Conservation (phyloP, 2,797 vertebrate genomes). For the Sebastes baramenuke region DNA sequence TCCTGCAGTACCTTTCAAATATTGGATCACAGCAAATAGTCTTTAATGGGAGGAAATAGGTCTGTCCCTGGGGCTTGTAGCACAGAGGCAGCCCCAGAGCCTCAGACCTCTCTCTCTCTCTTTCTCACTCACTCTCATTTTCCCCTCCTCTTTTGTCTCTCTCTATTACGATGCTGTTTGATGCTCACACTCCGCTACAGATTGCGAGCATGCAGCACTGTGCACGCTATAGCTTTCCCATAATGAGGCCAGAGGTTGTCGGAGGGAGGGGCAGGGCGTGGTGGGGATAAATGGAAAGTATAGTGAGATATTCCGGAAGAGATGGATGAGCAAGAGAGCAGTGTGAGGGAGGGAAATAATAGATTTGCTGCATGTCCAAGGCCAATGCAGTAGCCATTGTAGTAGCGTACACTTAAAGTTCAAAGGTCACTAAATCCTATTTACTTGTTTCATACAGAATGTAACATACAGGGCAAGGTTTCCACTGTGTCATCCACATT, state of each 20-base stretch:
- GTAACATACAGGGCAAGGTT: background rate
- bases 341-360: background rate
- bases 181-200: slow-evolving; percentile 44
- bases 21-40: slow-evolving; percentile 72
- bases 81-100: slow-evolving; percentile 37
- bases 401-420: background rate
- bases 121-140: slow-evolving; percentile 42
- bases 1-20: slow-evolving; percentile 67
- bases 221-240: slow-evolving; percentile 41
- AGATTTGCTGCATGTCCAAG: slow-evolving; percentile 20
- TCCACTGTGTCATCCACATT: background rate
- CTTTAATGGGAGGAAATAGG: slow-evolving; percentile 79
- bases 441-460: slow-evolving; percentile 10
- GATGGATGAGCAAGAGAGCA: slow-evolving; percentile 4
- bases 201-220: slow-evolving; percentile 34
- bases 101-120: slow-evolving; percentile 38
- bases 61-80: slow-evolving; percentile 63
- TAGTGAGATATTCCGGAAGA: slow-evolving; percentile 44
- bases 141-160: slow-evolving; percentile 36
- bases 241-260: slow-evolving; percentile 59
- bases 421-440: slow-evolving; percentile 36
- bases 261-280: background rate
- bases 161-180: slow-evolving; percentile 49
- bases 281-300: slow-evolving; percentile 47
- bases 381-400: background rate